Evolutionary conservation across 2,113 vertebrate genomes (phyloP), one percentile per base, ranked within the genome.

Genomic region (Dascyllus trimaculatus): DNA sequence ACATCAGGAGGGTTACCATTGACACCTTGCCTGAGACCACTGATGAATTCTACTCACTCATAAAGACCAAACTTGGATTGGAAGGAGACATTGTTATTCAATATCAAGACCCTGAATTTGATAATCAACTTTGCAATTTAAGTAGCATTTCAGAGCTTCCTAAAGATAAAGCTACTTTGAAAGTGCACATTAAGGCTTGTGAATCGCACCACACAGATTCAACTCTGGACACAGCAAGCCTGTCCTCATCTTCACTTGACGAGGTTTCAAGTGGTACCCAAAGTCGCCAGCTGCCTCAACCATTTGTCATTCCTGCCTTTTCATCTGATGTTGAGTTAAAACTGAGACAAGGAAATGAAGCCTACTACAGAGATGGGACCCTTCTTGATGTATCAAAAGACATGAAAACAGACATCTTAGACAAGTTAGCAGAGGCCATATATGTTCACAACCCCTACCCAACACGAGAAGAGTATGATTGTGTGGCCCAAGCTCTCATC

Each of bases 391-490:
- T 74, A 15, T 43, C 73, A 10, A 76, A 75, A 54, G 71, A 80
- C 61, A 80, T 74, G 45, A 85, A 85, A 60, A 73, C 60, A 0
- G 75, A 80, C 38, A 78, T 85, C 66, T 60, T 88, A 11, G 75
- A 88, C 11, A 88, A 85, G 45, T 52, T 85, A 67, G 75, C 62
- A 35, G 65, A 80, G 54, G 56, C 45, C 43, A 66, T 85, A n/a
- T 88, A 59, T 82, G 57, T n/a, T 17, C n/a, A 73, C 53, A 82
- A 49, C n/a, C 57, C 61, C 24, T 85, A 74, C 40, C 80, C 82
- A 29, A 19, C 62, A 35, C 29, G 8, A 46, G 24, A 70, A 9
- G 26, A 29, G 26, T 29, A 54, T 61, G 70, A 71, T 58, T 24
- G 22, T 1, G 66, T 82, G 56, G 64, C 65, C 25, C 46, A 68